These are phyloP conservation scores for Prunella fulvescens DNA, from an alignment of 2,113 vertebrate species.

Conservation along the genomic window DNA sequence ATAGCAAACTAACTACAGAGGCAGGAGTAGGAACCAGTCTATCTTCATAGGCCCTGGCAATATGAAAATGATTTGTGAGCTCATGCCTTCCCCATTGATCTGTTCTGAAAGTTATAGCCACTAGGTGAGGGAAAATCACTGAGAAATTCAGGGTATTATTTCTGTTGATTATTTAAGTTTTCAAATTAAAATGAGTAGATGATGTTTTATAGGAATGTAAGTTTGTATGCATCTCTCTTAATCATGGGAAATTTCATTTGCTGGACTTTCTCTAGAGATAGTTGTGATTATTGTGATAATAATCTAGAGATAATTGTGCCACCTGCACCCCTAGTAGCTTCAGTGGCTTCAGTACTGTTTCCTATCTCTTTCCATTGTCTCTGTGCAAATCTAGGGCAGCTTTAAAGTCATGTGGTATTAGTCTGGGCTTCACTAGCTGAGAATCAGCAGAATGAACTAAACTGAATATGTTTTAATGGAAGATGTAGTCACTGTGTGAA, in stretches of 20 bases:
- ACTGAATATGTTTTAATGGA: neutral
- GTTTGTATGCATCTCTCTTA: neutral
- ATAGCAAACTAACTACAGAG: neutral
- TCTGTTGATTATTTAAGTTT: neutral
- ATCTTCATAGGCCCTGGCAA: neutral
- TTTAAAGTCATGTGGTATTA: neutral
- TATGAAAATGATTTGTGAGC: neutral
- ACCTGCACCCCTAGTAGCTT: neutral
- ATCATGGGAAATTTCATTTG: neutral
- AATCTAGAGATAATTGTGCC: neutral
- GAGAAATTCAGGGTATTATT: neutral
- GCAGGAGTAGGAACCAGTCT: neutral
- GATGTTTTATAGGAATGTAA: neutral
- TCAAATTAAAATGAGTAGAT: neutral
- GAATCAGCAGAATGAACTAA: neutral
- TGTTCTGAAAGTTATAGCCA: neutral
- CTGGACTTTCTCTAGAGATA: neutral
- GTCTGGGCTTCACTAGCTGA: neutral
- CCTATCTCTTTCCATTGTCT: neutral
- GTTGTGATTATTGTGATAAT: neutral
- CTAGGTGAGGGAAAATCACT: neutral
- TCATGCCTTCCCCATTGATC: neutral
- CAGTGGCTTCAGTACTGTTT: neutral
- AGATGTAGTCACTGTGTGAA: neutral
- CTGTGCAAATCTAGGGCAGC: neutral